A percentile compares a stretch with the other conserved stretches of the same genome.
phyloP scores from a whole-genome alignment of 2,888 invertebrate species.

The Xylocampa areola region DNA sequence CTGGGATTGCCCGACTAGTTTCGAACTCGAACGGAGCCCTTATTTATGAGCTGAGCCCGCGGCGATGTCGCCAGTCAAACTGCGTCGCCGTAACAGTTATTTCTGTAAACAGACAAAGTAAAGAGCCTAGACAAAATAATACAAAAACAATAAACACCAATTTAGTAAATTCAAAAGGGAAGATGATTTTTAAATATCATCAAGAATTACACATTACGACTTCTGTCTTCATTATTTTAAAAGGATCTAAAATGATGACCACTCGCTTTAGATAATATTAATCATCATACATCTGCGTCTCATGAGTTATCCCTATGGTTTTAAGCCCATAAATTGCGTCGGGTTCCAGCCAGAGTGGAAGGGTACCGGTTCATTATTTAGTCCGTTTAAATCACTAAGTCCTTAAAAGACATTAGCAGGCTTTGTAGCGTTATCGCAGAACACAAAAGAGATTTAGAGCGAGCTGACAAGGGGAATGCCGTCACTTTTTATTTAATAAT shows the following conservation, averaged over 20 bases:
- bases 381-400: conserved; percentile 90
- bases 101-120: too few species aligned
- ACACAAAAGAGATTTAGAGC: conserved; percentile 88
- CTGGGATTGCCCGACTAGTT: too few species aligned
- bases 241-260: conserved; percentile 13
- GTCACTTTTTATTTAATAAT: conserved; percentile 78
- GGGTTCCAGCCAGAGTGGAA: conserved; percentile 67
- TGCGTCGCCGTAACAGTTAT: too few species aligned
- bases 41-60: too few species aligned
- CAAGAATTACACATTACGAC: too few species aligned
- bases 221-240: too few species aligned
- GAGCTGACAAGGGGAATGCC: conserved; percentile 70
- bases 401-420: conserved; percentile 89
- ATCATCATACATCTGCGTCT: conserved; percentile 33
- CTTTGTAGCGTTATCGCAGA: conserved; percentile 87
- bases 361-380: conserved; percentile 88
- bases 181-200: too few species aligned
- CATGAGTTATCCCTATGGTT: conserved; percentile 66
- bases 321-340: conserved; percentile 82
- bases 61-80: too few species aligned
- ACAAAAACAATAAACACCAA: too few species aligned
- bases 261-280: conserved; percentile 19
- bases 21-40: too few species aligned
- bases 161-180: too few species aligned
- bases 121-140: too few species aligned